Conservation (phyloP, 1,140 invertebrate genomes). For the Heliconius hewitsoni region DNA sequence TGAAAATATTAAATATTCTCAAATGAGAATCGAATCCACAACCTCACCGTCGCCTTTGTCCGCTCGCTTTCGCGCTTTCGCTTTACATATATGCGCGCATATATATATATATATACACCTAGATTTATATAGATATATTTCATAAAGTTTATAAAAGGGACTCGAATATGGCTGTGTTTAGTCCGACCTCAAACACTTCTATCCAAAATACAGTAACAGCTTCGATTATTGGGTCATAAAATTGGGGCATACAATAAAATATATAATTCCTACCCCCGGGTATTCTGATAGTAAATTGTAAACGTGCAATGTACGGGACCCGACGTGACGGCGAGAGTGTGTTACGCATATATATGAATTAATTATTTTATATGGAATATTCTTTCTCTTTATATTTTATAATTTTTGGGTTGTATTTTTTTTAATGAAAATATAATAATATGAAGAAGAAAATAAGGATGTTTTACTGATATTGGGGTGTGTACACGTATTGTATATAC, state of each 20-base stretch:
- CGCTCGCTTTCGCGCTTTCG: too few species aligned
- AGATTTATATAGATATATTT: too few species aligned
- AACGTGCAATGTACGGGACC: conserved; percentile 4
- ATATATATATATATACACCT: too few species aligned
- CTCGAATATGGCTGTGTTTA: not conserved
- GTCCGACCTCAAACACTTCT: not conserved
- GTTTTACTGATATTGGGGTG: not conserved
- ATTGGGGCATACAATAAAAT: conserved; percentile 9
- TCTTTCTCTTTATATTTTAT: not conserved
- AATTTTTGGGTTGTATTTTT: not conserved
- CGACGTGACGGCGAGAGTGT: not conserved
- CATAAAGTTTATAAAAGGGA: too few species aligned
- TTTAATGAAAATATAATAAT: not conserved
- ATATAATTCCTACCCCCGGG: not conserved
- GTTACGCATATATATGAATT: conserved; percentile 7
- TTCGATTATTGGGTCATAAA: conserved; percentile 8
- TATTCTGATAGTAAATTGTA: not conserved
- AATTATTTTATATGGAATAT: conserved; percentile 3
- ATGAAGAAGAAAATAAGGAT: not conserved
- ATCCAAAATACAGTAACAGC: not conserved
- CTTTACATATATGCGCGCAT: too few species aligned
- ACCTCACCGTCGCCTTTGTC: too few species aligned
- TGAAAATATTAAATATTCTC: too few species aligned
- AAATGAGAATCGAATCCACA: too few species aligned
- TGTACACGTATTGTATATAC: too few species aligned